Evolutionary conservation across 1,140 invertebrate genomes (phyloP), one percentile per base, ranked within the genome.

Genomic region (Diprion similis): DNA sequence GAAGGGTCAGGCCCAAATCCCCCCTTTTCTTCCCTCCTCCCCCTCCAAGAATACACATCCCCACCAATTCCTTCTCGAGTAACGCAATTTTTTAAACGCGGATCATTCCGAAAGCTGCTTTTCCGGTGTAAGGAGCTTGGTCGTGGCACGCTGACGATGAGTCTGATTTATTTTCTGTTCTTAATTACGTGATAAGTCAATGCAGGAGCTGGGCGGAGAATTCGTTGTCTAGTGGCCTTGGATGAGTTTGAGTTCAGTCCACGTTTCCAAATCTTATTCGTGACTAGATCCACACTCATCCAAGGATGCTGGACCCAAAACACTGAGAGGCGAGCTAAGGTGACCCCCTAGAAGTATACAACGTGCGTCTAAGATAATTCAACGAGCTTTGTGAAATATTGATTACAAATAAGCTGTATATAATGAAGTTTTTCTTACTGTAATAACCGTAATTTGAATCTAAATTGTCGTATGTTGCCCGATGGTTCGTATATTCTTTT

Each of bases 271-370:
- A 76, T 78, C 75, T 70, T 84, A 84, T 77, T 80, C 85, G 84
- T 86, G 84, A 86, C 84, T 86, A 86, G 85, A 86, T 86, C 84
- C 85, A 85, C 82, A 86, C 85, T 86, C 85, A 86, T 86, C 85
- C 84, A 86, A 77, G 81, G 84, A 84, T 78, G 79, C 78, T 78
- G 79, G 82, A 72, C 75, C 69, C 64, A 70, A 47, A 71, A 76
- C 24, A 74, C 66, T n/a, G 51, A 68, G 59, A 64, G 17, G 4
- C 66, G 37, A 45, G 37, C 18, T 19, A 19, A 68, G 66, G 37
- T 68, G 51, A 59, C 51, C 51, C 51, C n/a, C 51, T 13, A 59
- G 51, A 59, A 15, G 24, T 37, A 59, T 59, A 59, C n/a, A 59
- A 59, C 51, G 11, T 59, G 51, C 51, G 51, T 59, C 51, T 17